These are phyloP conservation scores for Ricordea florida DNA, from an alignment of 92 coral and sea anemone species.

Conservation along the genomic window DNA sequence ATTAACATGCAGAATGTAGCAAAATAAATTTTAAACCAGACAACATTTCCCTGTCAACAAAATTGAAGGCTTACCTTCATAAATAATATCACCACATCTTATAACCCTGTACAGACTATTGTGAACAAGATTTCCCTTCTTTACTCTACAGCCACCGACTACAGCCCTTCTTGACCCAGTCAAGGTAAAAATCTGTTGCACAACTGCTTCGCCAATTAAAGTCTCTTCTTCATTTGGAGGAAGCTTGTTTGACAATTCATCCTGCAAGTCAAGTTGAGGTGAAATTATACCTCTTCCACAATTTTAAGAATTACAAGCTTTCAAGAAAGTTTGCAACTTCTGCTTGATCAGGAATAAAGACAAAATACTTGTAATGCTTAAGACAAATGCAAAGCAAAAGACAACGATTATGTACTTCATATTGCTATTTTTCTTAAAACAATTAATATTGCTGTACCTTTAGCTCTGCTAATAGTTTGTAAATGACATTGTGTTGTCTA, in stretches of 20 bases:
- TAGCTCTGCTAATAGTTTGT: slow-evolving; percentile 81
- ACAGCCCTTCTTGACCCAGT: slow-evolving; percentile 85
- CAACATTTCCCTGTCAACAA: too few relatives aligned
- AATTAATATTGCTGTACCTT: too few relatives aligned
- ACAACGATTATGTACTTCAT: too few relatives aligned
- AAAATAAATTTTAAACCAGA: too few relatives aligned
- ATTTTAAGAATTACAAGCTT: too few relatives aligned
- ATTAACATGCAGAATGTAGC: too few relatives aligned
- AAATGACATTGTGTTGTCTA: slow-evolving; percentile 84
- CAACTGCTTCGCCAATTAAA: slow-evolving; percentile 81
- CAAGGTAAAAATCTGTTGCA: slow-evolving; percentile 80
- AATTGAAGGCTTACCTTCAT: slow-evolving; percentile 72
- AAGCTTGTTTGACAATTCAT: slow-evolving; percentile 79
- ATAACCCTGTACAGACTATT: slow-evolving; percentile 64
- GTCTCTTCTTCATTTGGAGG: slow-evolving; percentile 74
- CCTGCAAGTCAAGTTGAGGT: slow-evolving; percentile 34
- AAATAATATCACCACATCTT: slow-evolving; percentile 62
- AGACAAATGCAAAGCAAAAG: too few relatives aligned
- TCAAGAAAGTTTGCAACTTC: too few relatives aligned
- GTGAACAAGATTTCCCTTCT: slow-evolving; percentile 69
- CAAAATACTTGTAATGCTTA: too few relatives aligned
- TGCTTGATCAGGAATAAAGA: too few relatives aligned
- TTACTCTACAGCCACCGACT: slow-evolving; percentile 97
- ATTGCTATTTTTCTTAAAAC: too few relatives aligned
- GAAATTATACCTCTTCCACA: too few relatives aligned